These are phyloP conservation scores for Bettongia penicillata DNA, from an alignment of 2,113 vertebrate species.

Conservation along the genomic window DNA sequence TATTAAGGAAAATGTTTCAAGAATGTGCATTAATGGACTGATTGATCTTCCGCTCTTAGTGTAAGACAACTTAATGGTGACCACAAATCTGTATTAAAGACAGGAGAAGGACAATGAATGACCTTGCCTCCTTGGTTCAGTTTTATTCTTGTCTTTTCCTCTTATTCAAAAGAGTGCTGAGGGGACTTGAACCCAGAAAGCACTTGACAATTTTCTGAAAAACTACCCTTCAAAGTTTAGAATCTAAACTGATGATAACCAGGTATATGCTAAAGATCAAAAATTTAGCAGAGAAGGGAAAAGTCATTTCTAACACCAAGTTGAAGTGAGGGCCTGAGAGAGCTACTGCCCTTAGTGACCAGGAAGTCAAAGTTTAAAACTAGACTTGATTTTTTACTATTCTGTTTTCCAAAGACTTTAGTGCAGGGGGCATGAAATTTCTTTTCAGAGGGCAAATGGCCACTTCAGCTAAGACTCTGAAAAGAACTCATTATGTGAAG, in stretches of 20 bases:
- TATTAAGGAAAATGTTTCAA: conserved; percentile 39
- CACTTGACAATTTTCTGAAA: not conserved
- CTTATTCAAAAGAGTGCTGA: not conserved
- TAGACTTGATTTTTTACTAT: not conserved
- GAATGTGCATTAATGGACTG: conserved; percentile 7
- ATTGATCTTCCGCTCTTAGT: conserved; percentile 31
- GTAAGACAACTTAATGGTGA: not conserved
- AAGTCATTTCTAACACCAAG: not conserved
- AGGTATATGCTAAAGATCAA: not conserved
- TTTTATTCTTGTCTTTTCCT: not conserved
- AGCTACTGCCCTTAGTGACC: not conserved
- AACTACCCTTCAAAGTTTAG: not conserved
- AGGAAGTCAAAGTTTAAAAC: not conserved
- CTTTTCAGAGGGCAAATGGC: not conserved
- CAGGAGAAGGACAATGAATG: not conserved
- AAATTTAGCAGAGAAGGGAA: not conserved
- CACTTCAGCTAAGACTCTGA: not conserved
- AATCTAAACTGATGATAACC: not conserved
- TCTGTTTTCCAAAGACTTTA: not conserved
- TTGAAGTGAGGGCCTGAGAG: not conserved
- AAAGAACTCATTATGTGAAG: not conserved
- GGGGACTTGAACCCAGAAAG: not conserved
- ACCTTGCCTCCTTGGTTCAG: not conserved
- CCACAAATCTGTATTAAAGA: not conserved
- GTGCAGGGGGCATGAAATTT: not conserved